Conservation (phyloP, 2,113 vertebrate genomes). For the Sapajus apella region DNA sequence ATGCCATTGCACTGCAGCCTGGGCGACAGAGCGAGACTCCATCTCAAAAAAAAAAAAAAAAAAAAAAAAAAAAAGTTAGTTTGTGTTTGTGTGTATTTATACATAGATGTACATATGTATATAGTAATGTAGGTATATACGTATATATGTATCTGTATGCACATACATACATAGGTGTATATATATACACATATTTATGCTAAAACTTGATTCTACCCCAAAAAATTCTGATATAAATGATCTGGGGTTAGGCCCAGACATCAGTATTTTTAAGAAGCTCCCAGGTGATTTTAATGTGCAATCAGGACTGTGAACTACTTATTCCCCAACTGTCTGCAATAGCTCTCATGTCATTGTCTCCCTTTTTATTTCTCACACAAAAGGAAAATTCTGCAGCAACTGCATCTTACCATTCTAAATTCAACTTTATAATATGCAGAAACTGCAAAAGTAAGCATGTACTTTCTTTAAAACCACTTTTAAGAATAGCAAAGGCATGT, state of each 20-base stretch:
- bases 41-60: no score
- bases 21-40: no score
- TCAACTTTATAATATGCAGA: not conserved
- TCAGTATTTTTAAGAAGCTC: not conserved
- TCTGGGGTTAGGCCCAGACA: not conserved
- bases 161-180: not conserved
- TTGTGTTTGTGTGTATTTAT: not conserved
- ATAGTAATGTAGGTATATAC: not conserved
- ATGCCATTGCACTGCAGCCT: no score
- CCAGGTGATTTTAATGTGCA: not conserved
- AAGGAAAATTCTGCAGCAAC: not conserved
- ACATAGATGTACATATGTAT: not conserved
- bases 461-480: slow-evolving; percentile 7
- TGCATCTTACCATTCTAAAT: not conserved
- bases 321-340: not conserved
- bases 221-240: not conserved
- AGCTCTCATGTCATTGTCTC: not conserved
- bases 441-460: not conserved
- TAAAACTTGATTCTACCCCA: not conserved
- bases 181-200: not conserved
- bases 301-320: not conserved
- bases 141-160: not conserved
- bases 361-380: not conserved
- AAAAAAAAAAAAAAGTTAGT: no score
- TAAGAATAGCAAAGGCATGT: slow-evolving; percentile 18